phyloP scores from a whole-genome alignment of 2,888 invertebrate species.

The Baronia brevicornis region DNA sequence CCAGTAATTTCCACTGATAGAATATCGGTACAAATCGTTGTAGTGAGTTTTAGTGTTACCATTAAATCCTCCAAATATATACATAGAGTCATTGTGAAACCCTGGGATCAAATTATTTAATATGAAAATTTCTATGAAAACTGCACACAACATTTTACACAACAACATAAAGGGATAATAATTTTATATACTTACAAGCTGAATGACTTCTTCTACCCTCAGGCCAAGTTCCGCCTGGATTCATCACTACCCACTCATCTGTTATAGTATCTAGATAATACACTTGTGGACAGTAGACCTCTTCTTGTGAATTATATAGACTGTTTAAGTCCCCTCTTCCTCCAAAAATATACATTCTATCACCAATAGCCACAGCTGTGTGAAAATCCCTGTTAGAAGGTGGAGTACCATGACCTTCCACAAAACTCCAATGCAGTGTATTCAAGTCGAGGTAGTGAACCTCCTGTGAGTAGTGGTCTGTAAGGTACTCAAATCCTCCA shows the following conservation, averaged over 20 bases:
- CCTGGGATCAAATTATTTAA: constrained; percentile 74
- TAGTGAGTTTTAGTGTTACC: constrained; percentile 85
- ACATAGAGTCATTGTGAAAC: constrained; percentile 84
- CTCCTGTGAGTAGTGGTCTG: constrained; percentile 86
- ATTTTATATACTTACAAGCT: constrained; percentile 84
- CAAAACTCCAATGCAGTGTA: constrained; percentile 82
- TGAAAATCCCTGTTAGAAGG: constrained; percentile 91
- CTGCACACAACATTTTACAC: not conserved
- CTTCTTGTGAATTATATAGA: constrained; percentile 73
- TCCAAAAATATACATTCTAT: constrained; percentile 92
- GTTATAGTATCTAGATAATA: constrained; percentile 83
- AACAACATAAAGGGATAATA: no score
- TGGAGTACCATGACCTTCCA: constrained; percentile 77
- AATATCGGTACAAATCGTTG: constrained; percentile 87
- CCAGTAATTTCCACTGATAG: constrained; percentile 78
- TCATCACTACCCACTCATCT: constrained; percentile 79
- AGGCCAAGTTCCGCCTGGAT: constrained; percentile 80
- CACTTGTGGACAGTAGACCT: constrained; percentile 86
- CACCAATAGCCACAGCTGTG: constrained; percentile 84
- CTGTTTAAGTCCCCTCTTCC: constrained; percentile 85
- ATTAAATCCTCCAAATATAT: constrained; percentile 94
- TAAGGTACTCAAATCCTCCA: constrained; percentile 92
- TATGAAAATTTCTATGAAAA: no score
- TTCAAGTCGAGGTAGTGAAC: constrained; percentile 84
- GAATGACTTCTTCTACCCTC: constrained; percentile 92